Evolutionary conservation across 2,113 vertebrate species (phyloP).

Genomic region (Clinocottus analis): DNA sequence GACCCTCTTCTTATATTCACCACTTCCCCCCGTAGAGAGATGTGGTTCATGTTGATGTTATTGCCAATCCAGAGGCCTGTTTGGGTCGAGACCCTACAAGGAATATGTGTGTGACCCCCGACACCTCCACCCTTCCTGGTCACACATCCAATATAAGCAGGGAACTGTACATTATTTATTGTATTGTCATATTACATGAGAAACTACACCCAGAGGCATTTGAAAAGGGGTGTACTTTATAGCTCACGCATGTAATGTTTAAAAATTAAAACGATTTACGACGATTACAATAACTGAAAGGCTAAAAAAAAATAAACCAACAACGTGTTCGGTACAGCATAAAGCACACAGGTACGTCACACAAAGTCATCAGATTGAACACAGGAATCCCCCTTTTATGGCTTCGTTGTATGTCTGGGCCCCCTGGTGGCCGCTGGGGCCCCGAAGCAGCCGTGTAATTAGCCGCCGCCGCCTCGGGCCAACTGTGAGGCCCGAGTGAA

Average conservation of each 20-base stretch:
- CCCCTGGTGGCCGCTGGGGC: constrained; percentile 61
- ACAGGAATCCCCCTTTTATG: no score
- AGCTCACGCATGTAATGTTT: neutral
- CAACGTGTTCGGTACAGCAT: neutral
- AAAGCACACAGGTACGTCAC: neutral
- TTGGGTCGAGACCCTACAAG: neutral
- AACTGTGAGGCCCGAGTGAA: constrained; percentile 19
- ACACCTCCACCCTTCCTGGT: neutral
- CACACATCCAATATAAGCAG: neutral
- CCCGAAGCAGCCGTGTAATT: constrained; percentile 46
- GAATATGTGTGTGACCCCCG: neutral
- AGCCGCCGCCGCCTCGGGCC: constrained; percentile 36
- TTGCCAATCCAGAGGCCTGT: neutral
- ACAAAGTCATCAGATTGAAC: constrained; percentile 1
- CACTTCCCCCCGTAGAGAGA: constrained; percentile 7
- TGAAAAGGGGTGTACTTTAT: neutral
- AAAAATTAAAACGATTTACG: neutral
- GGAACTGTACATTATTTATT: neutral
- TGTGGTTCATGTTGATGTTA: constrained; percentile 20
- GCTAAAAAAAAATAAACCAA: neutral
- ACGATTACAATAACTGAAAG: neutral
- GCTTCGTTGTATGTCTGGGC: no score
- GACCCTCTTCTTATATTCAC: constrained; percentile 10
- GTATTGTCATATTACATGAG: neutral
- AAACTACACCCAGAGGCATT: neutral